Base-by-base conservation (phyloP, 2,113 vertebrate genomes). In the Rhinopomastus cyanomelas region DNA sequence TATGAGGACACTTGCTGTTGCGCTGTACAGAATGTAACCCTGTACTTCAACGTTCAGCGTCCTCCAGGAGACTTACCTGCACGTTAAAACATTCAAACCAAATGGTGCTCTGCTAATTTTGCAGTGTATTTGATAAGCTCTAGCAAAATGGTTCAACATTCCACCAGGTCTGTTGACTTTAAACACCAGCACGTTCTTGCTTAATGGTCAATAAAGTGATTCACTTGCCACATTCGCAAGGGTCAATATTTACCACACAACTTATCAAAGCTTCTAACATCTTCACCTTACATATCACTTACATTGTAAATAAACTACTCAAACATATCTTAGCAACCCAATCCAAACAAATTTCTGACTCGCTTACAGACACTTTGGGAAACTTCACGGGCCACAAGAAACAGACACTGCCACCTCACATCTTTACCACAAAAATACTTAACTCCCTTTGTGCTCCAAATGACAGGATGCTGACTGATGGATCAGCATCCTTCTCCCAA, bases 381-480 rank as follows among this genome's bases (percentile, higher is more conserved):
- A 81, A 79, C 34, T 65, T 30, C 42, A 48, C 44, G 18, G 30
- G 27, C 61, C 77, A 30, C 11, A 29, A 42, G 32, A 25, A 39
- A 25, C 17, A 71, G 27, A 55, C 1, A 0, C 22, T 62, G 46
- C 17, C n/a, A 34, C 37, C 26, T 61, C n/a, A 15, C 62, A 39
- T 34, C 57, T 79, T 42, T 12, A 72, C 32, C 32, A 44, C 49
- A 13, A 10, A 72, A 66, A 16, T 34, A 57, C 42, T 42, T 20
- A 12, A 22, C 19, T 64, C 26, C 30, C 26, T 74, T 9, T 44
- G 32, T 18, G 34, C 26, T 39, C 36, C 34, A 30, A 68, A 49
- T 5, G 7, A 23, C 30, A 64, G 21, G 8, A 32, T n/a, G n/a
- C n/a, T n/a, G n/a, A n/a, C n/a, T n/a, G n/a, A 49, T 0, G 76